Percentiles rank a stretch among this genome's conserved stretches.
Evolutionary conservation across 2,797 vertebrate genomes (phyloP).

Genomic region (Parauchenoglanis punctatus): DNA sequence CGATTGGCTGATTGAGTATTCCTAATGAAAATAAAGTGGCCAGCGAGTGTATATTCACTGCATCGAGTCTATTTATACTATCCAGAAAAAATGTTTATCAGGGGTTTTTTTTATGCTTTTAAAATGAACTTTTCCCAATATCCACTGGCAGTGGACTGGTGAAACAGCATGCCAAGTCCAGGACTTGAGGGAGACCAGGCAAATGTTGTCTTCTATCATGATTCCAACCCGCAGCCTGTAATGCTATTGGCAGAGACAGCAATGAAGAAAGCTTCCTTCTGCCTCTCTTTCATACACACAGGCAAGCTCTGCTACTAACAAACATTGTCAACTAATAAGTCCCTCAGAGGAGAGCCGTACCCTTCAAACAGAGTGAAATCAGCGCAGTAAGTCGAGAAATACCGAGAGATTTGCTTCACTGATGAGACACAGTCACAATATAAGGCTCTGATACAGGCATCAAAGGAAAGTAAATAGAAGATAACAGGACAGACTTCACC

Average conservation of each 20-base stretch:
- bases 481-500: slow-evolving; percentile 29
- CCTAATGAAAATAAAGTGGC: neutral
- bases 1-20: neutral
- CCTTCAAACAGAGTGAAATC: slow-evolving; percentile 27
- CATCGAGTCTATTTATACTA: neutral
- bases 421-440: slow-evolving; percentile 6
- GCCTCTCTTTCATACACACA: slow-evolving; percentile 2
- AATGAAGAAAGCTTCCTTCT: neutral
- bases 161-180: neutral
- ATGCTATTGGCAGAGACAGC: neutral
- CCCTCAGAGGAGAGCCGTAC: slow-evolving; percentile 32
- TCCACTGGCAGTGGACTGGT: neutral
- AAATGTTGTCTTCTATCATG: slow-evolving; percentile 6
- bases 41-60: neutral
- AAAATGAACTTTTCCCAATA: neutral
- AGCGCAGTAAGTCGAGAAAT: neutral
- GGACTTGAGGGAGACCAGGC: slow-evolving; percentile 1
- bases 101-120: neutral
- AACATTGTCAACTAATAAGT: slow-evolving; percentile 33
- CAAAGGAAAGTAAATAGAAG: slow-evolving; percentile 39
- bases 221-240: slow-evolving; percentile 8
- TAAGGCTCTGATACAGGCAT: slow-evolving; percentile 19
- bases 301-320: slow-evolving; percentile 12
- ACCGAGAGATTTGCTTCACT: slow-evolving; percentile 14
- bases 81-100: neutral